These are phyloP conservation scores for Scaptomyza parva DNA, from an alignment of 2,888 invertebrate species.

Conservation along the genomic window DNA sequence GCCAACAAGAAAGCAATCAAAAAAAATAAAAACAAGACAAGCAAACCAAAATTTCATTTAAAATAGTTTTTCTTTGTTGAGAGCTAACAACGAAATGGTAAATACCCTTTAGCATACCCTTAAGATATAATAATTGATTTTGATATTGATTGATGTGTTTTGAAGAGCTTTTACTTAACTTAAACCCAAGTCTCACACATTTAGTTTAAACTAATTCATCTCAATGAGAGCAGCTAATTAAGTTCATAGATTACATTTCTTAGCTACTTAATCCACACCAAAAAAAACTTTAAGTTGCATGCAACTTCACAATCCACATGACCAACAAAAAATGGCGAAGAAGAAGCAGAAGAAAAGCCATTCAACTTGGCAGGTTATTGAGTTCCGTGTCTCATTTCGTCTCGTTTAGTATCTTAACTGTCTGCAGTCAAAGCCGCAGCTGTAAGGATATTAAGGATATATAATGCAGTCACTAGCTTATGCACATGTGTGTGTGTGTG, in stretches of 20 bases:
- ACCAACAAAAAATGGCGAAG: no score
- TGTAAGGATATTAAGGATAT: constrained; percentile 41
- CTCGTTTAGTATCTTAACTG: constrained; percentile 29
- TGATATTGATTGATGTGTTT: no score
- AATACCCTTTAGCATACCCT: no score
- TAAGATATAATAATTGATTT: neutral
- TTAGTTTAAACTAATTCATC: no score
- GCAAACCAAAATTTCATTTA: neutral
- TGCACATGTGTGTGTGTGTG: no score
- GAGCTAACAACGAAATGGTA: neutral
- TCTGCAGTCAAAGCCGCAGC: constrained; percentile 29
- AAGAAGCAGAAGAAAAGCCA: no score
- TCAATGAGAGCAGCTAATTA: no score
- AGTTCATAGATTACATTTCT: no score
- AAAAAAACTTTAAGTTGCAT: neutral
- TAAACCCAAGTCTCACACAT: no score
- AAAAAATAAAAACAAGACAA: constrained; percentile 6
- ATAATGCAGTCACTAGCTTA: constrained; percentile 4
- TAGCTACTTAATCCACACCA: no score
- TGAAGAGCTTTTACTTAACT: no score
- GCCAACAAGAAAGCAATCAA: constrained; percentile 29
- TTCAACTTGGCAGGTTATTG: neutral
- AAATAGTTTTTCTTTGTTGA: neutral
- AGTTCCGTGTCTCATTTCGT: neutral
- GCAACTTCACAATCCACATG: neutral